phyloP scores from a whole-genome alignment of 2,113 vertebrate genomes.

The Oxyruncus cristatus region DNA sequence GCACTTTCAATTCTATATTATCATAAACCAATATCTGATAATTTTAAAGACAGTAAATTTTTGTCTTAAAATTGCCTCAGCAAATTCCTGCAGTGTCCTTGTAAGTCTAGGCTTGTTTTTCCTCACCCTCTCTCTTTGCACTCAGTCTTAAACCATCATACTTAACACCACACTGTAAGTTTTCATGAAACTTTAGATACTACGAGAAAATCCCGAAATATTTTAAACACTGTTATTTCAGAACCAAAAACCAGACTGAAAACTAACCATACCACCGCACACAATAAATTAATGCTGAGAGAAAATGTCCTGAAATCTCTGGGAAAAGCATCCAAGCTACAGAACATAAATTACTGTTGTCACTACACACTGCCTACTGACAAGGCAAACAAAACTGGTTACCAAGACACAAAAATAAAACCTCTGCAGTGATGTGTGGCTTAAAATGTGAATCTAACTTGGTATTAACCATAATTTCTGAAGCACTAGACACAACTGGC shows the following conservation, averaged over 20 bases:
- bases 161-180: rapidly evolving
- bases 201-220: neutral
- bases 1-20: neutral
- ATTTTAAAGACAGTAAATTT: neutral
- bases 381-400: neutral
- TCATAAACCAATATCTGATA: neutral
- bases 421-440: neutral
- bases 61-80: neutral
- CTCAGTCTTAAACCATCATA: neutral
- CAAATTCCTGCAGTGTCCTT: neutral
- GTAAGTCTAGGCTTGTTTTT: neutral
- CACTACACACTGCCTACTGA: neutral
- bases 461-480: neutral
- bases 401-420: neutral
- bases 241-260: neutral
- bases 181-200: neutral
- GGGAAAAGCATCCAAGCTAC: neutral
- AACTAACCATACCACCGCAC: neutral
- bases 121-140: neutral
- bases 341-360: neutral
- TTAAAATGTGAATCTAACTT: neutral
- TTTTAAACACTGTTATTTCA: neutral
- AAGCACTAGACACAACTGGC: neutral
- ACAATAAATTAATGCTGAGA: neutral
- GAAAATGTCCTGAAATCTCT: neutral